Evolutionary conservation across 2,797 vertebrate genomes (phyloP).

Genomic region (Myotis daubentonii): DNA sequence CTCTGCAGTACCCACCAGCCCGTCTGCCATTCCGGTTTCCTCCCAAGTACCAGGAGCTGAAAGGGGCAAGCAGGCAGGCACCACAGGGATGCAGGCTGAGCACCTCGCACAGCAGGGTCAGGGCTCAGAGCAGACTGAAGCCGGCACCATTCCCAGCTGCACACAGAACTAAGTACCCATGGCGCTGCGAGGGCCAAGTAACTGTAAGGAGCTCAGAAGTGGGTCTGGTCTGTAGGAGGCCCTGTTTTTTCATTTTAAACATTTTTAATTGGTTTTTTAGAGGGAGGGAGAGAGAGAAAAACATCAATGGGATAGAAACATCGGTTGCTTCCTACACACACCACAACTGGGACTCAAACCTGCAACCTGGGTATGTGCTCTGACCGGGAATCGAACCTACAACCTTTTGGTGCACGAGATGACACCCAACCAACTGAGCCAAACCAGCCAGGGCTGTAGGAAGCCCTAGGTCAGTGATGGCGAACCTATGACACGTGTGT

Average conservation of each 20-base stretch:
- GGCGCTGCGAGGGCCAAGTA: neutral
- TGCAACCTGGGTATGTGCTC: neutral
- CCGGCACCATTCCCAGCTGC: fast-evolving
- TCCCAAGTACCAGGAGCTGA: neutral
- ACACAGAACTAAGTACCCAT: fast-evolving
- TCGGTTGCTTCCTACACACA: neutral
- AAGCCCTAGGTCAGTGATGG: neutral
- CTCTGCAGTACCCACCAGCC: neutral
- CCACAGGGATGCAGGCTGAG: fast-evolving
- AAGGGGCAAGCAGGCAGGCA: neutral
- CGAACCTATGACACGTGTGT: too few species aligned
- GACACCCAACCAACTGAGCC: neutral
- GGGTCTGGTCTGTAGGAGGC: neutral
- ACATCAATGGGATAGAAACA: neutral
- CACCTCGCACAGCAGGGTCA: fast-evolving
- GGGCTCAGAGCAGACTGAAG: neutral
- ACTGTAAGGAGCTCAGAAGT: neutral
- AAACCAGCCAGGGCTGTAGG: neutral
- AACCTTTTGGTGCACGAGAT: neutral
- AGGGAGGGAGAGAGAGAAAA: neutral
- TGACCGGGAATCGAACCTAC: neutral
- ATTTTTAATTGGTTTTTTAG: neutral
- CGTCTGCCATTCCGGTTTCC: neutral
- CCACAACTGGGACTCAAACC: neutral
- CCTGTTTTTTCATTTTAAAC: neutral